Conservation (phyloP, 2,113 vertebrate genomes). For the Lasiurus cinereus region DNA sequence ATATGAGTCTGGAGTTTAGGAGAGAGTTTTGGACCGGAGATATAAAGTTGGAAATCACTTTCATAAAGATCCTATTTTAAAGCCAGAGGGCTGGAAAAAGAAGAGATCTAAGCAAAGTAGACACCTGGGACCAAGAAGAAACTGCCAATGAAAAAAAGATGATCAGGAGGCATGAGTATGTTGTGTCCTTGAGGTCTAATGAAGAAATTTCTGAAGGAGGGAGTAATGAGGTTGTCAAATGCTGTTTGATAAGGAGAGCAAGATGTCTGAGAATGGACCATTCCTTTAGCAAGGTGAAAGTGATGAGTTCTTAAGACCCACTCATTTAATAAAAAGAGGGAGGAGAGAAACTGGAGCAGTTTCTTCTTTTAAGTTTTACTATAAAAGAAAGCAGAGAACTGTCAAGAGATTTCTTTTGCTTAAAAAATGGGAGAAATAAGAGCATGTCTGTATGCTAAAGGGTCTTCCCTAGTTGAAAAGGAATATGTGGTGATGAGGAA, state of each 20-base stretch:
- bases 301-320: background rate
- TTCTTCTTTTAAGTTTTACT: conserved; percentile 11
- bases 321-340: background rate
- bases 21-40: background rate
- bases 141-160: background rate
- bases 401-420: conserved; percentile 19
- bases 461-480: background rate
- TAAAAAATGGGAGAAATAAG: background rate
- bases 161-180: background rate
- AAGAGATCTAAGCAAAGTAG: background rate
- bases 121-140: background rate
- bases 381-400: background rate
- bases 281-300: background rate
- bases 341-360: background rate
- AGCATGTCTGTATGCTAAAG: background rate
- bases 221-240: background rate
- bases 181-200: background rate
- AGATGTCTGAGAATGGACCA: background rate
- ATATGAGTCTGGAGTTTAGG: background rate
- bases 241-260: background rate
- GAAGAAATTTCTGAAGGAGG: conserved; percentile 1
- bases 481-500: background rate
- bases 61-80: conserved; percentile 27
- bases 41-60: conserved; percentile 14
- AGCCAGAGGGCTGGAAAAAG: background rate